These are phyloP conservation scores for Liasis olivaceus DNA, from an alignment of 2,797 vertebrate genomes.

Conservation along the genomic window DNA sequence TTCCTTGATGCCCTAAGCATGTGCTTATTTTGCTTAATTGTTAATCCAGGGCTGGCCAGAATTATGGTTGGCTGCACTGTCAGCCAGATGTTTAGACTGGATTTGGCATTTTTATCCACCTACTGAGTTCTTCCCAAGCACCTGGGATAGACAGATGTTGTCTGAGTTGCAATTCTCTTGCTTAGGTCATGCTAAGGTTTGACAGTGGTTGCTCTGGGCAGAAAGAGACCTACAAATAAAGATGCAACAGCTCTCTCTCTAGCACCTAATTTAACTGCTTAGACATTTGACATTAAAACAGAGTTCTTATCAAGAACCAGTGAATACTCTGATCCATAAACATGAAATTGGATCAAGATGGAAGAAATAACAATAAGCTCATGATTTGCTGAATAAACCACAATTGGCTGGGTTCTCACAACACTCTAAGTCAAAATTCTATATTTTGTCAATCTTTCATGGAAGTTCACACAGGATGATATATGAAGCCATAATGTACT, in stretches of 20 bases:
- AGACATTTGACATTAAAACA: background rate
- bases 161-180: no score
- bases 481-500: background rate
- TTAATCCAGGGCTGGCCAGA: no score
- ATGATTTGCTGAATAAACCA: background rate
- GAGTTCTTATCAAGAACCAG: background rate
- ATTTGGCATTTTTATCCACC: no score
- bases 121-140: no score
- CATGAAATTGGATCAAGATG: background rate
- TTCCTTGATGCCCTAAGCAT: no score
- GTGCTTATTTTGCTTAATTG: no score
- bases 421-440: background rate
- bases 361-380: background rate
- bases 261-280: background rate
- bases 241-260: background rate
- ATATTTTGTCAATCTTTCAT: background rate
- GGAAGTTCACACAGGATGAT: background rate
- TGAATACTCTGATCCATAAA: background rate
- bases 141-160: no score
- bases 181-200: no score
- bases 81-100: no score
- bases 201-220: background rate
- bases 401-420: background rate
- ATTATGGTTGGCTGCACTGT: no score
- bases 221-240: background rate